phyloP scores from a whole-genome alignment of 2,888 invertebrate genomes.

The Toxonevra muliebris region DNA sequence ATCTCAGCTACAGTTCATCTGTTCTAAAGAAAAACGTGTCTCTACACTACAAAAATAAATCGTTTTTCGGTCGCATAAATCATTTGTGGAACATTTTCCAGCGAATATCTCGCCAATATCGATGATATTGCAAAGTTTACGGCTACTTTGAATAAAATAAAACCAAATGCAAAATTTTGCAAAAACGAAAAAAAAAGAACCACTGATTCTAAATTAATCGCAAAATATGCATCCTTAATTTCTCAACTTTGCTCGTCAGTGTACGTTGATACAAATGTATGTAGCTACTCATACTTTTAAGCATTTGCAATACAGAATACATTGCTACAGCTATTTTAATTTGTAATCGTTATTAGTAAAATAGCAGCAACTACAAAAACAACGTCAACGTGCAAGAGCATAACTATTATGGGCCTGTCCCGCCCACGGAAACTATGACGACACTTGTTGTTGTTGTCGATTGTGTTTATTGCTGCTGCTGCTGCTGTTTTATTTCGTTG shows the following conservation, averaged over 20 bases:
- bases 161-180: too few species aligned
- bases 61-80: too few species aligned
- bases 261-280: neutral
- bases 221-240: neutral
- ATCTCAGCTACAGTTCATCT: too few species aligned
- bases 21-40: too few species aligned
- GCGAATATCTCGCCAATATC: too few species aligned
- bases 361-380: neutral
- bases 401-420: conserved; percentile 53
- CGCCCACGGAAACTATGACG: conserved; percentile 53
- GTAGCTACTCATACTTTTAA: conserved; percentile 10
- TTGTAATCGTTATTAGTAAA: conserved; percentile 14
- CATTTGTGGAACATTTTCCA: too few species aligned
- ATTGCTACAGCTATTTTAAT: conserved; percentile 7
- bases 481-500: neutral
- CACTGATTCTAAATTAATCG: neutral
- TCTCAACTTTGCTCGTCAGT: too few species aligned
- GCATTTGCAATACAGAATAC: conserved; percentile 3
- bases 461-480: neutral
- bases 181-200: too few species aligned
- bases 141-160: too few species aligned
- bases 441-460: conserved; percentile 39
- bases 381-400: conserved; percentile 1
- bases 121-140: too few species aligned
- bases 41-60: too few species aligned